Evolutionary conservation across 1,140 invertebrate species (phyloP), one percentile per base, ranked within the genome.

Genomic region (Pachyrhynchus sulphureomaculatus): DNA sequence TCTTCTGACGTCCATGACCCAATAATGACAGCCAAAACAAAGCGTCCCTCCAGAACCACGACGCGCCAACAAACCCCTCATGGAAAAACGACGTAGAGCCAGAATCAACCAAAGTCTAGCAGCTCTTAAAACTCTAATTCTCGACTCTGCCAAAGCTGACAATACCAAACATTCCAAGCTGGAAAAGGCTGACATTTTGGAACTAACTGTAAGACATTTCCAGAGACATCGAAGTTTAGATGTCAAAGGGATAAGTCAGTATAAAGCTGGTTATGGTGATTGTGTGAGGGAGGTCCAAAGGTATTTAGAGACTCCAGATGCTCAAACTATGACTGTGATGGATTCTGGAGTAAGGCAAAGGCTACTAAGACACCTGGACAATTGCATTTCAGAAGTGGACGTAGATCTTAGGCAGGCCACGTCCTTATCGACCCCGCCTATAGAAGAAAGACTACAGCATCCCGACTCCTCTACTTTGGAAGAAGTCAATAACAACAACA

Each of bases 101-200:
- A 81, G 93, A 57, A 96, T 96, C 74, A 96, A 96, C 77, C 87
- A 90, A 71, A 93, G 90, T 70, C 79, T 96, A 66, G 86, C 89
- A 62, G 88, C 92, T 70, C 81, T 96, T 21, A 95, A 95, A 79
- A 84, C 84, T 34, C 82, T 95, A 17, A 91, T 94, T 66, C 81
- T 93, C 37, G 89, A 81, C 68, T 76, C 76, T 12, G 78, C 78
- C 29, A 80, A 87, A 71, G 83, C 85, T 75, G 89, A 85, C 79
- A 88, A 84, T 73, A 84, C 82, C 37, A 88, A 88, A 71, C 87
- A 89, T 72, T 88, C 87, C 34, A 89, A 89, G 77, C 78, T 96
- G 66, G 93, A 96, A 78, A 96, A 96, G 77, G 93, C 93, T 12
- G 93, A 96, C 76, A 95, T 96, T 66, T 78, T 96, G 39, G 93